Base-by-base conservation (phyloP, 2,113 vertebrate genomes). In the Ophiodon elongatus region DNA sequence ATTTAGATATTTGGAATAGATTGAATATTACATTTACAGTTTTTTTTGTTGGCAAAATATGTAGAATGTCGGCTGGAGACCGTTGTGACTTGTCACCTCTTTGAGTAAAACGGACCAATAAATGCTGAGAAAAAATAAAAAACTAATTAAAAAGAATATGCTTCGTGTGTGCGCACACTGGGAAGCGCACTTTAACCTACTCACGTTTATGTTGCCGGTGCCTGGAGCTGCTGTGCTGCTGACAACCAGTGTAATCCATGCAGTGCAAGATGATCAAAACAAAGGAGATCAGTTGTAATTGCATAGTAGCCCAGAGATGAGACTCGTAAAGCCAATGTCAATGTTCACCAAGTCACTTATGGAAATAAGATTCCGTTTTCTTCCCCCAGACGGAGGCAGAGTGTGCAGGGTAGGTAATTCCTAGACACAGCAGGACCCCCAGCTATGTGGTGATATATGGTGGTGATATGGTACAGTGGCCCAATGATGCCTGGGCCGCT, bases 201-300 rank as follows among this genome's bases (percentile, higher is more conserved):
- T 99, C 96, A 99, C 98, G 97, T 96, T 97, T 97, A 93, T 98
- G 96, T 90, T 95, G 97, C 96, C 97, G 96, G 96, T 97, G 97
- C 94, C 97, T 96, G 94, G 97, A 96, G 96, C 96, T 95, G 94
- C 96, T 95, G 94, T 97, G 96, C 94, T 97, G 96, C 95, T 98
- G 98, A 97, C 97, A 96, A 95, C 96, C 96, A 96, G 97, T 96
- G 97, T 97, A 97, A 96, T 99, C 98, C 98, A 99, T 97, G 96
- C 97, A 97, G 97, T 98, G 97, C 97, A 97, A 97, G 97, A 98
- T 97, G 97, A 99, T 97, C 96, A 98, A 97, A 96, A 98, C 96
- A 95, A 97, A 97, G 96, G 97, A 96, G 94, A 99, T 94, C 96
- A 98, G 96, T 99, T 97, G 97, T 96, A 99, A 98, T 98, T 98